These are phyloP conservation scores for Drosophila sp. DNA, from an alignment of 1,140 invertebrate species.

Conservation along the genomic window DNA sequence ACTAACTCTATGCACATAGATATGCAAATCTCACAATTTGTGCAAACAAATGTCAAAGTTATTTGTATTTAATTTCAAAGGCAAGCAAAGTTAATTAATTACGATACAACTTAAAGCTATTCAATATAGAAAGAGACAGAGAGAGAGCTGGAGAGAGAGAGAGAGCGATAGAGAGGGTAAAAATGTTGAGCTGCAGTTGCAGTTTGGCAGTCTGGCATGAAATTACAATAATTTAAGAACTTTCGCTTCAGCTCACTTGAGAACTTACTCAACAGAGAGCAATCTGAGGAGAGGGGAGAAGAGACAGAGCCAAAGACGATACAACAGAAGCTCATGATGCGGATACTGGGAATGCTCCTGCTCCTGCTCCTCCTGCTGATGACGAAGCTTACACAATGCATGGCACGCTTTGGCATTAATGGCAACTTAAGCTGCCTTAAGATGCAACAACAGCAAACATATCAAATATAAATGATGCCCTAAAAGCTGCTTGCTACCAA, in stretches of 20 bases:
- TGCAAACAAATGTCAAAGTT: slow-evolving; percentile 77
- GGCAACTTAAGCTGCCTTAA: slow-evolving; percentile 68
- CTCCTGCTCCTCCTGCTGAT: neutral
- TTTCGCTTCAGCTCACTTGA: slow-evolving; percentile 51
- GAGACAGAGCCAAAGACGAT: neutral
- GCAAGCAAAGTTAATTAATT: slow-evolving; percentile 79
- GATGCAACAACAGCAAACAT: slow-evolving; percentile 48
- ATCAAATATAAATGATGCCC: slow-evolving; percentile 65
- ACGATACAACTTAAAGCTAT: slow-evolving; percentile 53
- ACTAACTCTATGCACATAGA: neutral
- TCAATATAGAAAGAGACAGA: neutral
- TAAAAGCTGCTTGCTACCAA: slow-evolving; percentile 18
- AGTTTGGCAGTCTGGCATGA: slow-evolving; percentile 28
- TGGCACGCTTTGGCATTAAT: slow-evolving; percentile 53
- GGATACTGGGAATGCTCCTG: neutral
- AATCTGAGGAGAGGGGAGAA: neutral
- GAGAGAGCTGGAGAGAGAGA: neutral
- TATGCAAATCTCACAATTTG: slow-evolving; percentile 29
- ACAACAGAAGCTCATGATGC: neutral
- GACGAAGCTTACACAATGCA: slow-evolving; percentile 26
- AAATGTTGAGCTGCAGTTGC: slow-evolving; percentile 17
- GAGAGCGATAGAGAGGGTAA: neutral
- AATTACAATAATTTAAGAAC: slow-evolving; percentile 75
- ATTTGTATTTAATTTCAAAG: slow-evolving; percentile 76
- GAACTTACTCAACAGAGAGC: slow-evolving; percentile 43